phyloP scores from a whole-genome alignment of 2,113 vertebrate species.

The Narcine bancroftii region DNA sequence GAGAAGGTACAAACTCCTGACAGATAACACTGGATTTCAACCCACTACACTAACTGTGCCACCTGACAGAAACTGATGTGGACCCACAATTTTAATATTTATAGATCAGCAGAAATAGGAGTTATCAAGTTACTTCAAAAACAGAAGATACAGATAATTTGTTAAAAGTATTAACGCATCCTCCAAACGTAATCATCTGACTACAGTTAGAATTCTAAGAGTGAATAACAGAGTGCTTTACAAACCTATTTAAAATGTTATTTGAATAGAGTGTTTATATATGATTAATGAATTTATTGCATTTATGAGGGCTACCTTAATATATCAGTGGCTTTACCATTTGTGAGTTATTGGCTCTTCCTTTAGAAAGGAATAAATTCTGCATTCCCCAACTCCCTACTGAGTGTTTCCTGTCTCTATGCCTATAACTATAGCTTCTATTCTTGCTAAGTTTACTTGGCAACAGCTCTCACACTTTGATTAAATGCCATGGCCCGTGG shows the following conservation, averaged over 20 bases:
- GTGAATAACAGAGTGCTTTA: neutral
- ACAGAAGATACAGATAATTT: neutral
- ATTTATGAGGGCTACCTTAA: neutral
- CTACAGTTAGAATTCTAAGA: neutral
- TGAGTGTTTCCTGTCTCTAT: neutral
- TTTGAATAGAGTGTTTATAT: neutral
- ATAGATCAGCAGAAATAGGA: neutral
- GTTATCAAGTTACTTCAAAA: neutral
- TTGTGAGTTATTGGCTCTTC: neutral
- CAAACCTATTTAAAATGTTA: slow-evolving; percentile 25
- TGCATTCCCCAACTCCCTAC: neutral
- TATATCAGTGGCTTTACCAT: neutral
- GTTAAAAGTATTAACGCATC: neutral
- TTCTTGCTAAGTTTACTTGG: slow-evolving; percentile 28
- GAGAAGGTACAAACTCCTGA: too few species aligned
- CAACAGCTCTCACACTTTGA: slow-evolving; percentile 32
- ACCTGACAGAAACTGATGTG: neutral
- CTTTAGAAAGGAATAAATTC: neutral
- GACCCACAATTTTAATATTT: neutral
- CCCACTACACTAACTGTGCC: too few species aligned
- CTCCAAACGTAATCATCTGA: neutral
- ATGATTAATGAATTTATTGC: neutral
- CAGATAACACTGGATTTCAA: too few species aligned
- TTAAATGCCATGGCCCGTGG: slow-evolving; percentile 36
- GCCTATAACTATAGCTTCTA: slow-evolving; percentile 33